Base-by-base conservation (phyloP, 2,113 vertebrate genomes). In the Microtus richardsoni region DNA sequence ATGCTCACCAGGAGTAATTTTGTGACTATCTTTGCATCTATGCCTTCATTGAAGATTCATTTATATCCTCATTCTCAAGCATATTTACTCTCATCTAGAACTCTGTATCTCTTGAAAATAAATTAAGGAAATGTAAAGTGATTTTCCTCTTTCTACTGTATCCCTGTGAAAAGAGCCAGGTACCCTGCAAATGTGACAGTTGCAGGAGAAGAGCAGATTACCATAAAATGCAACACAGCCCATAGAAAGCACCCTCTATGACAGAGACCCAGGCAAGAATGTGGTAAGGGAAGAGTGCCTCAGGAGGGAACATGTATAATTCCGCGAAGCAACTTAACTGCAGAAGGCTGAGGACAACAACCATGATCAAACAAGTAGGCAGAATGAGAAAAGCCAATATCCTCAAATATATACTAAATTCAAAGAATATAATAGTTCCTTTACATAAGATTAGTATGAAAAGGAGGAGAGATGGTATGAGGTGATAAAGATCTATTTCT, bases 1-100 rank as follows among this genome's bases (percentile, higher is more conserved):
- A 36, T 24, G 19, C 28, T 44, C 3, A 19, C 58, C 14, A 39
- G 52, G 13, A 78, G 22, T 22, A n/a, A 1, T 10, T 30, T 44
- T 54, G 19, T 66, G 22, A 28, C 64, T 24, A 11, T n/a, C 19
- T 64, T 44, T 87, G 28, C 5, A 24, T n/a, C 2, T 2, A 21
- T 52, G 7, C 66, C n/a, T 54, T 7, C 13, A 66, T 21, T 47
- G 41, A 1, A 28, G 3, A 10, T 49, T 78, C 39, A 89, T 5
- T 22, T 52, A 22, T 24, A 3, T 7, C 44, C 5, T 68, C 39
- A 52, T 19, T 22, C 26, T 14, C 2, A 7, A 4, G 0, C 0
- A 21, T 3, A 41, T 52, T 52, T 33, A 41, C 12, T 11, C 13
- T 87, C 49, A 39, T 21, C 47, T 41, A 83, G 87, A 91, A n/a